phyloP scores from a whole-genome alignment of 1,140 invertebrate species.

The Aphidius ervi region DNA sequence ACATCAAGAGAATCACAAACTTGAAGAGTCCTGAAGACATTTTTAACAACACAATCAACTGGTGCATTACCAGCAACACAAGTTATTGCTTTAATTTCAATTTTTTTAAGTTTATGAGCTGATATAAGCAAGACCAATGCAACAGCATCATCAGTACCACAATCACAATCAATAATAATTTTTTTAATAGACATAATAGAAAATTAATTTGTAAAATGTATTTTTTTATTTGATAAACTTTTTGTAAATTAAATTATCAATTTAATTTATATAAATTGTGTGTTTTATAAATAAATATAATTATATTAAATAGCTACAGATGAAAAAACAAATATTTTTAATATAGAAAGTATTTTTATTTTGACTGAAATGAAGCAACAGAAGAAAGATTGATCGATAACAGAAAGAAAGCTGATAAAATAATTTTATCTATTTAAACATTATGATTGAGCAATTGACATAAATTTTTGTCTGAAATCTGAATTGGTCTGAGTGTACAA shows the following conservation, averaged over 20 bases:
- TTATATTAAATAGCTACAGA: too few species aligned
- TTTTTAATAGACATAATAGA: constrained; percentile 31
- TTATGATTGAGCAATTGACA: too few species aligned
- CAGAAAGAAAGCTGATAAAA: too few species aligned
- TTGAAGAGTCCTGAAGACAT: constrained; percentile 59
- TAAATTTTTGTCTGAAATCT: too few species aligned
- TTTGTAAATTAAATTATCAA: neutral
- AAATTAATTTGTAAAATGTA: neutral
- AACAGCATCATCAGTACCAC: constrained; percentile 64
- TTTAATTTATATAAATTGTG: too few species aligned
- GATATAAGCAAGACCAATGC: constrained; percentile 58
- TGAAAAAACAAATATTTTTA: too few species aligned
- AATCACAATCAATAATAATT: constrained; percentile 62
- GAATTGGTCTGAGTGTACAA: too few species aligned
- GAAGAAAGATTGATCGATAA: too few species aligned
- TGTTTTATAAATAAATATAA: too few species aligned
- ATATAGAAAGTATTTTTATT: too few species aligned
- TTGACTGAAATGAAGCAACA: too few species aligned
- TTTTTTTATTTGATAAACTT: constrained; percentile 1
- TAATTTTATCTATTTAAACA: too few species aligned
- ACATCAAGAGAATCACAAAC: constrained; percentile 52
- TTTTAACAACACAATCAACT: constrained; percentile 58
- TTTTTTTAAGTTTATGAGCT: constrained; percentile 49
- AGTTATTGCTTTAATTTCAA: constrained; percentile 60
- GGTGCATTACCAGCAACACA: constrained; percentile 62